A percentile compares a stretch with the other conserved stretches of the same genome.
These are phyloP conservation scores for Pseudoatta argentina DNA, from an alignment of 1,140 invertebrate genomes.

Conservation along the genomic window DNA sequence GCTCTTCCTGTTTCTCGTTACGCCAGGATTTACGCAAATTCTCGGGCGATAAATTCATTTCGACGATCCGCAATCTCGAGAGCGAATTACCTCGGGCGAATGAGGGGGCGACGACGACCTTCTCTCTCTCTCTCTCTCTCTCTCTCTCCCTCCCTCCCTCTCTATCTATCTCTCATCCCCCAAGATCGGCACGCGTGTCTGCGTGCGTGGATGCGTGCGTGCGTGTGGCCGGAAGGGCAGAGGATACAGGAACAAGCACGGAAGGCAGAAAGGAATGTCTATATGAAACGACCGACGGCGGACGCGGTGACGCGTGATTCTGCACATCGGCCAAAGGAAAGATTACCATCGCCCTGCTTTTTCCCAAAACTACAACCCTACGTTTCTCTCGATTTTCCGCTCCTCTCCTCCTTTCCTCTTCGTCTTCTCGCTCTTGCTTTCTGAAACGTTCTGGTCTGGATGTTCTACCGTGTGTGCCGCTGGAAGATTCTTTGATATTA, in stretches of 20 bases:
- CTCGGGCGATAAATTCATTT: conserved; percentile 71
- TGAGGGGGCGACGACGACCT: conserved; percentile 31
- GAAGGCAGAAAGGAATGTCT: conserved; percentile 84
- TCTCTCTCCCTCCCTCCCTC: not conserved
- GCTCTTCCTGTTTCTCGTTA: conserved; percentile 67
- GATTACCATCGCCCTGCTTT: conserved; percentile 82
- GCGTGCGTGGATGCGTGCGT: not conserved
- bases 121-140: not conserved
- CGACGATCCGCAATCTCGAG: conserved; percentile 68
- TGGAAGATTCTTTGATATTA: conserved; percentile 77
- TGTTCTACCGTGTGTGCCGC: conserved; percentile 1
- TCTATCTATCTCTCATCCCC: not conserved
- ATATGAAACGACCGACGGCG: conserved; percentile 82
- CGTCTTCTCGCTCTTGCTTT: conserved; percentile 14
- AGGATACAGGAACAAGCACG: conserved; percentile 66
- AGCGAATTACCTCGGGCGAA: conserved; percentile 65
- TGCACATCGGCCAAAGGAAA: conserved; percentile 87
- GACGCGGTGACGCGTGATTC: conserved; percentile 84
- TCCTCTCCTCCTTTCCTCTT: conserved; percentile 16
- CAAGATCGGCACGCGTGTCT: conserved; percentile 4
- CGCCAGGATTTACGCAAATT: conserved; percentile 68
- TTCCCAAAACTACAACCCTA: conserved; percentile 75
- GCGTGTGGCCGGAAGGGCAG: conserved; percentile 56
- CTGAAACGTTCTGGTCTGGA: conserved; percentile 22
- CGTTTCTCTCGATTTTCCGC: conserved; percentile 13